Conservation (phyloP, 2,888 invertebrate species). For the Lymantria monacha region DNA sequence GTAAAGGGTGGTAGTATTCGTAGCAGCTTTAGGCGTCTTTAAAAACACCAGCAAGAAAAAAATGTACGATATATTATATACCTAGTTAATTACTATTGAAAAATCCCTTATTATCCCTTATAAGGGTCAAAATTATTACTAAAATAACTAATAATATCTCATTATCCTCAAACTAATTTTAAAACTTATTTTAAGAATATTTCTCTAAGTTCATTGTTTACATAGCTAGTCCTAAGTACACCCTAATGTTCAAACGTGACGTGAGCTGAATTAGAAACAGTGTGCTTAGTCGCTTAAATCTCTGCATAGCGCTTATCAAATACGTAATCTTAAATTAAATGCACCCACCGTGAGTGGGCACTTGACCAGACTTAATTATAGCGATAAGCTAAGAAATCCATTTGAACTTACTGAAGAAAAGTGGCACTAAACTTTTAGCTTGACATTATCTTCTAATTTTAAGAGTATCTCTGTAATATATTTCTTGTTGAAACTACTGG, state of each 20-base stretch:
- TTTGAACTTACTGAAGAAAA: slow-evolving; percentile 2
- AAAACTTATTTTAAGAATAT: too few relatives aligned
- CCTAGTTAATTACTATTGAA: too few relatives aligned
- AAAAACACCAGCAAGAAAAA: too few relatives aligned
- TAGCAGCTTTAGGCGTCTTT: too few relatives aligned
- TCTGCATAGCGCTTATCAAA: slow-evolving; percentile 12
- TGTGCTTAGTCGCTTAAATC: slow-evolving; percentile 18
- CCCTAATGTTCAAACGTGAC: slow-evolving; percentile 27
- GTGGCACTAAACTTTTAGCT: background rate
- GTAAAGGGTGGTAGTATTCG: too few relatives aligned
- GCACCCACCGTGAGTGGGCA: slow-evolving; percentile 7
- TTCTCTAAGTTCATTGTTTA: slow-evolving; percentile 4
- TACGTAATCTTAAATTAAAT: slow-evolving; percentile 26
- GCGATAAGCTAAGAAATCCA: slow-evolving; percentile 9
- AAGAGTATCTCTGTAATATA: background rate
- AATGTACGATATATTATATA: too few relatives aligned
- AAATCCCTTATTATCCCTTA: too few relatives aligned
- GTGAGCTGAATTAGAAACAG: slow-evolving; percentile 28
- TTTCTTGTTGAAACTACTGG: background rate
- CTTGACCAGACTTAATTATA: slow-evolving; percentile 19
- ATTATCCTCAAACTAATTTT: too few relatives aligned
- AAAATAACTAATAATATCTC: too few relatives aligned
- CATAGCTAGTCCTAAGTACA: slow-evolving; percentile 3
- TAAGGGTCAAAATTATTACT: too few relatives aligned
- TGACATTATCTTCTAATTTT: background rate